Evolutionary conservation across 2,888 invertebrate genomes (phyloP), one percentile per base, ranked within the genome.

Genomic region (Glyphotaelius pellucidus): DNA sequence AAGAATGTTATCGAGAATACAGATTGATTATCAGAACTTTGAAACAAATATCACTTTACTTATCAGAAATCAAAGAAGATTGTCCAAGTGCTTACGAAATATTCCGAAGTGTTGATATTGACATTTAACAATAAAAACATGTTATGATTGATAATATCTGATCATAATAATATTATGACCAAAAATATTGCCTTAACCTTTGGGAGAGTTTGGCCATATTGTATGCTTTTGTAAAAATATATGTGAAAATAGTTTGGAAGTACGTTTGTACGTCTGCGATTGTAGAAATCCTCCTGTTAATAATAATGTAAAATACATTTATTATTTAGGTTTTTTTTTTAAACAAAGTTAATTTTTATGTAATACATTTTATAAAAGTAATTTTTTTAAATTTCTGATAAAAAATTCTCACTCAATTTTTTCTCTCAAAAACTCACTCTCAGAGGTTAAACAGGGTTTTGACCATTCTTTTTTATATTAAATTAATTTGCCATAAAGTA

Each of bases 1-100:
- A 89, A 67, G 91, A 93, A 80, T 91, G 93, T 81, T 88, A 80
- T 47, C 90, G 86, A 88, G 86, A 92, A 47, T 93, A 93, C 83
- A 91, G 88, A 89, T 67, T 90, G 11, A 92, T 93, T 52, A 91
- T 93, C 80, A 86, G 84, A 86, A 92, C 85, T 11, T 79, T 92
- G 47, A 92, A 90, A 90, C 35, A 91, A 31, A 92, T 93, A 35
- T 88, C 42, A 80, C n/a, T 87, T 31, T 80, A 83, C 67, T 91
- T 85, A 80, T 32, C 67, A n/a, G 86, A 89, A 31, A 81, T 86
- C 12, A 80, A 92, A 92, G 9, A 80, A n/a, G 86, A 92, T 67
- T 38, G 83, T 87, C 89, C 90, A 15, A 31, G 25, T 31, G 42
- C 91, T 85, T 86, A 91, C 80, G n/a, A 90, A 38, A 42, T 91